Percentiles rank a stretch among this genome's conserved stretches.
These are phyloP conservation scores for Callionymus lyra DNA, from an alignment of 2,113 vertebrate genomes.

Conservation along the genomic window DNA sequence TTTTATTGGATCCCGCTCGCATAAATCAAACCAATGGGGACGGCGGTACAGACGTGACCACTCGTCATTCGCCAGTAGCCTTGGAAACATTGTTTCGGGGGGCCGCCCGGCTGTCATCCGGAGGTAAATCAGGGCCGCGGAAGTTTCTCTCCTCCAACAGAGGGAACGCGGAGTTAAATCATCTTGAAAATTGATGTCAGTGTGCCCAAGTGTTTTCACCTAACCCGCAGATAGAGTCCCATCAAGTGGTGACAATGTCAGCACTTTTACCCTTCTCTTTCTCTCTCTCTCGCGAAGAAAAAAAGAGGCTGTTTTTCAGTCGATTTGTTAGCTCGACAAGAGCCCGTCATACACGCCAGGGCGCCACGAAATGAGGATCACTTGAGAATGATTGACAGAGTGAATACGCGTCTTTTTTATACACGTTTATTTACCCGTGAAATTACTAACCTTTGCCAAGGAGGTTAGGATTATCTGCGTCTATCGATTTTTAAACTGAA, in stretches of 20 bases:
- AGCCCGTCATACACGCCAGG: too few species aligned
- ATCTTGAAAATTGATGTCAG: slow-evolving; percentile 77
- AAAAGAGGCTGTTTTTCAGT: slow-evolving; percentile 40
- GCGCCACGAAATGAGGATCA: too few species aligned
- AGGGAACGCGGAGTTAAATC: slow-evolving; percentile 68
- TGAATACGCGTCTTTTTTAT: too few species aligned
- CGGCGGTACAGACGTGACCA: slow-evolving; percentile 70
- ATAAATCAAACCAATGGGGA: slow-evolving; percentile 80
- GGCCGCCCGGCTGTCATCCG: slow-evolving; percentile 65
- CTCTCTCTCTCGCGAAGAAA: too few species aligned
- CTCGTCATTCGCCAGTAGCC: slow-evolving; percentile 75
- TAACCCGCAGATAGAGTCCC: slow-evolving; percentile 67
- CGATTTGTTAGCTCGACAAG: too few species aligned
- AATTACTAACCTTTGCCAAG: too few species aligned
- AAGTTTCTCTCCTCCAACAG: slow-evolving; percentile 68
- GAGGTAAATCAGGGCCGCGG: slow-evolving; percentile 73
- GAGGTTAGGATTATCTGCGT: too few species aligned
- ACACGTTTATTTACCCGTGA: too few species aligned
- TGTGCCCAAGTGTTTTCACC: slow-evolving; percentile 71
- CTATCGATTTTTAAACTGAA: too few species aligned
- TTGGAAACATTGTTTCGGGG: slow-evolving; percentile 78
- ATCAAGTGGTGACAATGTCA: slow-evolving; percentile 74
- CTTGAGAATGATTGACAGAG: too few species aligned
- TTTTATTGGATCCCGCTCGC: slow-evolving; percentile 74
- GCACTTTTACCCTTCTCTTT: slow-evolving; percentile 68